A percentile compares a stretch with the other conserved stretches of the same genome.
These are phyloP conservation scores for Netelia fuscicornis DNA, from an alignment of 2,888 invertebrate genomes.

Conservation along the genomic window DNA sequence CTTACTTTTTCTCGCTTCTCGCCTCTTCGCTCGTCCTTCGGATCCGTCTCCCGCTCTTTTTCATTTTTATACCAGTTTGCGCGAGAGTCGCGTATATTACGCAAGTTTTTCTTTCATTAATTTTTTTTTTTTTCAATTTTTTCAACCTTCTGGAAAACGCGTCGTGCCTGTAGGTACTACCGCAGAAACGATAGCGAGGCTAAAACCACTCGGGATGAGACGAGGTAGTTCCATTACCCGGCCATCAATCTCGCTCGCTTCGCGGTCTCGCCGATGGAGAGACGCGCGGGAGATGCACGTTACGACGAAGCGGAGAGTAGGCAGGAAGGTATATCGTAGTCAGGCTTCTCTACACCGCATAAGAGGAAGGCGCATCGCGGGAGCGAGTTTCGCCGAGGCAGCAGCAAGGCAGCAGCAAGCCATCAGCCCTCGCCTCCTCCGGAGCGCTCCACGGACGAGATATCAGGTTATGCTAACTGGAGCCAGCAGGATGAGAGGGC, in stretches of 20 bases:
- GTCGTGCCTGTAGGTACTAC: not conserved
- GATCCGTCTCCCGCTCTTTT: slow-evolving; percentile 13
- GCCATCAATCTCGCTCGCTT: slow-evolving; percentile 76
- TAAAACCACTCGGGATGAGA: slow-evolving; percentile 54
- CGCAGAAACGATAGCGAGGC: slow-evolving; percentile 46
- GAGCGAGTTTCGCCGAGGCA: slow-evolving; percentile 67
- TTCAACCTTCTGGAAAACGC: slow-evolving; percentile 41
- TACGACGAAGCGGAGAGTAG: slow-evolving; percentile 43
- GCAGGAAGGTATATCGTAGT: slow-evolving; percentile 11
- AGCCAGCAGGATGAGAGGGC: slow-evolving; percentile 66
- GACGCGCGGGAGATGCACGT: slow-evolving; percentile 42
- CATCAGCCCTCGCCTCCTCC: slow-evolving; percentile 62
- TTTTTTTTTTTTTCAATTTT: not conserved
- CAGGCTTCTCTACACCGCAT: slow-evolving; percentile 21
- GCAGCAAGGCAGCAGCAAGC: slow-evolving; percentile 74
- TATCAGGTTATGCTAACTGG: slow-evolving; percentile 84
- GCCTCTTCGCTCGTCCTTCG: slow-evolving; percentile 9
- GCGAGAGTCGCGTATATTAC: slow-evolving; percentile 17
- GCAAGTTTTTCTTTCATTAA: slow-evolving; percentile 22
- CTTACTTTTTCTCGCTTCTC: slow-evolving; percentile 2
- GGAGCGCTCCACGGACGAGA: slow-evolving; percentile 58
- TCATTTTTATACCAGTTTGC: slow-evolving; percentile 57
- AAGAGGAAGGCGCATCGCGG: slow-evolving; percentile 55
- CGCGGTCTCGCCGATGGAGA: slow-evolving; percentile 42
- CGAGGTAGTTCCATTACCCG: slow-evolving; percentile 76